Conservation (phyloP, 2,797 vertebrate species). For the Protonibea diacanthus region DNA sequence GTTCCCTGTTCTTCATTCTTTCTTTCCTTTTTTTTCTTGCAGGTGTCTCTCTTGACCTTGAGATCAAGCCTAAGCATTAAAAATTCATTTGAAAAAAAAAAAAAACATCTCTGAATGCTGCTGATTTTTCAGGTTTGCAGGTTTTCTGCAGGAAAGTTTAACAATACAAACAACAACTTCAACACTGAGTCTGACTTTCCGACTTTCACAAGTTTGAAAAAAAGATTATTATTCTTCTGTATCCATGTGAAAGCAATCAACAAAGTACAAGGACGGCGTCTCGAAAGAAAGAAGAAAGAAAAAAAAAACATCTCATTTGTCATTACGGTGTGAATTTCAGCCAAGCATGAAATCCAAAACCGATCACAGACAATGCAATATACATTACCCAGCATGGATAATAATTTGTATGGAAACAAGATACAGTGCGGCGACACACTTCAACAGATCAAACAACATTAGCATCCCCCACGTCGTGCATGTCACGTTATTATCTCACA, state of each 20-base stretch:
- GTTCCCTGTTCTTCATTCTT: neutral
- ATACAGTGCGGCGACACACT: constrained; percentile 23
- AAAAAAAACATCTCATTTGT: constrained; percentile 25
- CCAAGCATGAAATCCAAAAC: constrained; percentile 38
- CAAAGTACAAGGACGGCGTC: neutral
- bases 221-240: constrained; percentile 1
- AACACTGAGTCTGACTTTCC: neutral
- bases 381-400: constrained; percentile 25
- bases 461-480: constrained; percentile 34
- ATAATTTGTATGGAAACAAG: constrained; percentile 55
- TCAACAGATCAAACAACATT: constrained; percentile 55
- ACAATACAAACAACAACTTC: neutral
- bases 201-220: neutral
- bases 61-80: neutral
- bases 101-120: neutral
- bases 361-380: constrained; percentile 29
- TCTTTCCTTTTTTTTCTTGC: neutral
- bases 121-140: neutral
- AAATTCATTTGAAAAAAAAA: neutral
- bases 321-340: constrained; percentile 23
- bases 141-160: neutral
- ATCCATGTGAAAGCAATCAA: constrained; percentile 23
- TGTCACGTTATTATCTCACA: constrained; percentile 34
- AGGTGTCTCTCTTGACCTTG: constrained; percentile 9
- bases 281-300: neutral